A percentile compares a stretch with the other conserved stretches of the same genome.
phyloP scores from a whole-genome alignment of 2,888 invertebrate genomes.

The Eupithecia dodoneata region DNA sequence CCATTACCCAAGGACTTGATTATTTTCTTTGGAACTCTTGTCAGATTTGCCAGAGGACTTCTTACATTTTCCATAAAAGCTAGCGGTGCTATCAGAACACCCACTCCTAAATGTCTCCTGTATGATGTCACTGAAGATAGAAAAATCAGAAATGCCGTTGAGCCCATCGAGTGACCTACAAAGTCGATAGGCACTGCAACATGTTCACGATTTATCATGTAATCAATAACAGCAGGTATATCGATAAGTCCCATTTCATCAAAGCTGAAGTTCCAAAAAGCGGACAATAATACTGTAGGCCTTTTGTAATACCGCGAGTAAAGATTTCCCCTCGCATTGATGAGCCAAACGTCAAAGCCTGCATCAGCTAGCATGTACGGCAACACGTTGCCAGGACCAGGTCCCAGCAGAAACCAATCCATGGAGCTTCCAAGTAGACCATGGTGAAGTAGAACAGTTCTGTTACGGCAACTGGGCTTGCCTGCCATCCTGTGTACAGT shows the following conservation, averaged over 20 bases:
- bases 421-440: constrained; percentile 72
- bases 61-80: constrained; percentile 62
- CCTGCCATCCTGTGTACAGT: constrained; percentile 60
- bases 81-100: constrained; percentile 65
- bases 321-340: constrained; percentile 74
- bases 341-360: constrained; percentile 85
- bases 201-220: constrained; percentile 58
- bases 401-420: constrained; percentile 67
- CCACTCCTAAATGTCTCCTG: constrained; percentile 64
- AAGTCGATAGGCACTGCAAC: constrained; percentile 57
- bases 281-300: constrained; percentile 47
- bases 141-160: constrained; percentile 64
- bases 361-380: constrained; percentile 80
- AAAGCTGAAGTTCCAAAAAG: constrained; percentile 69
- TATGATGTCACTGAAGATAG: constrained; percentile 61
- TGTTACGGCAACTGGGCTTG: constrained; percentile 34
- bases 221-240: constrained; percentile 64
- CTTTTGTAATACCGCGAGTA: constrained; percentile 64
- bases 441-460: constrained; percentile 66
- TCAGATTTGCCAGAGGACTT: constrained; percentile 59
- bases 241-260: constrained; percentile 71
- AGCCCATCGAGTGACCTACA: constrained; percentile 74
- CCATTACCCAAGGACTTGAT: constrained; percentile 55
- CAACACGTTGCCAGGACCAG: constrained; percentile 62
- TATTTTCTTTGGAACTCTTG: constrained; percentile 51